phyloP scores from a whole-genome alignment of 2,113 vertebrate genomes.

The Hylia prasina region DNA sequence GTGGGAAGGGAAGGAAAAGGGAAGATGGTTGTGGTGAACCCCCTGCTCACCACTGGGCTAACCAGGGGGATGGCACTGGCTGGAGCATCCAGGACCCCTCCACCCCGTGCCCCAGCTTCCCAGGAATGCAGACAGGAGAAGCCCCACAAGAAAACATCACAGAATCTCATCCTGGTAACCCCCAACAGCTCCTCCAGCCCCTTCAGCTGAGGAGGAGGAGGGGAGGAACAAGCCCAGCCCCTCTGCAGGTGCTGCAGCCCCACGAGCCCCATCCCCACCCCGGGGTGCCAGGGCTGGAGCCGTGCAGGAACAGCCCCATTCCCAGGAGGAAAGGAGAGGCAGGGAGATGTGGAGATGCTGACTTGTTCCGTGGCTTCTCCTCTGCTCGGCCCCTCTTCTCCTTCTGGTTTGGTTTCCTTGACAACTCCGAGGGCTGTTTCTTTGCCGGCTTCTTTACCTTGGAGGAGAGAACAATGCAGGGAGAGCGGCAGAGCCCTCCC shows the following conservation, averaged over 20 bases:
- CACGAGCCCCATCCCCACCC: not conserved
- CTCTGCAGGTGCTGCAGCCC: not conserved
- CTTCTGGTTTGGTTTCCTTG: constrained; percentile 81
- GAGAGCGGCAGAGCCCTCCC: not conserved
- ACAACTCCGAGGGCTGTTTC: constrained; percentile 75
- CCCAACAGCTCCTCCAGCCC: not conserved
- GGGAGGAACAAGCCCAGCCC: not conserved
- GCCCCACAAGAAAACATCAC: not conserved
- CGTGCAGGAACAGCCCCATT: not conserved
- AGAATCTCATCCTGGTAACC: not conserved
- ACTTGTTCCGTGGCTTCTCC: constrained; percentile 84
- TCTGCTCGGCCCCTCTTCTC: constrained; percentile 85
- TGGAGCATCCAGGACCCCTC: not conserved
- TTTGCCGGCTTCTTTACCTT: constrained; percentile 83
- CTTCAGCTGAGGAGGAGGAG: not conserved
- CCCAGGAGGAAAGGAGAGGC: not conserved
- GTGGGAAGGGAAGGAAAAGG: not conserved
- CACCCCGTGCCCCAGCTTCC: not conserved
- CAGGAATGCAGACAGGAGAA: not conserved
- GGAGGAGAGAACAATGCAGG: constrained; percentile 18
- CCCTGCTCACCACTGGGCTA: not conserved
- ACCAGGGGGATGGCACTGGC: not conserved
- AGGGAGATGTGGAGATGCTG: constrained; percentile 6
- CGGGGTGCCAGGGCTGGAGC: not conserved
- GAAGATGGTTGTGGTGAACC: not conserved